These are phyloP conservation scores for Andrena bicolor DNA, from an alignment of 2,888 invertebrate species.

Conservation along the genomic window DNA sequence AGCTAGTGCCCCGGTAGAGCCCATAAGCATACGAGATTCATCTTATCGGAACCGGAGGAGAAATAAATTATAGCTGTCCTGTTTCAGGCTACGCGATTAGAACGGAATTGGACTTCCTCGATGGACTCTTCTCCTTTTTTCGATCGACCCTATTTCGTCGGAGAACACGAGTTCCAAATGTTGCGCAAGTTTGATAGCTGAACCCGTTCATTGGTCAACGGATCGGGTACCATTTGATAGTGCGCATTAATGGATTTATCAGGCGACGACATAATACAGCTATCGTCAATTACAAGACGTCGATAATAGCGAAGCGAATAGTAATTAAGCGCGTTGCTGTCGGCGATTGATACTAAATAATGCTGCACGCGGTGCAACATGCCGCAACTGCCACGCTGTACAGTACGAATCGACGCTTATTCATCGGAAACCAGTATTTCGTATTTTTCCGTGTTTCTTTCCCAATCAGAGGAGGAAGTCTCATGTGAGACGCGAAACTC, in stretches of 20 bases:
- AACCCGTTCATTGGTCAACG: not conserved
- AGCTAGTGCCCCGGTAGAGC: constrained; percentile 38
- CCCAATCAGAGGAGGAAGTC: constrained; percentile 2
- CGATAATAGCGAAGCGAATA: constrained; percentile 23
- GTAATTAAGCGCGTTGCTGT: constrained; percentile 43
- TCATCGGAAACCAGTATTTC: constrained; percentile 37
- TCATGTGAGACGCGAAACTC: not conserved
- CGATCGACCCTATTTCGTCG: constrained; percentile 19
- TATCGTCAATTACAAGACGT: constrained; percentile 24
- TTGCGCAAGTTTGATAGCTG: constrained; percentile 5
- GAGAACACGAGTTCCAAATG: not conserved
- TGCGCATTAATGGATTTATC: constrained; percentile 31
- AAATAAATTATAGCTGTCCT: constrained; percentile 66
- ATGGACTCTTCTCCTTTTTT: constrained; percentile 3
- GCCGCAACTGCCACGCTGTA: not conserved
- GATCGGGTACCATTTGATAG: not conserved
- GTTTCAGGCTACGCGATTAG: constrained; percentile 66
- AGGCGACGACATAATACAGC: constrained; percentile 15
- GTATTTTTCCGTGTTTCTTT: constrained; percentile 26
- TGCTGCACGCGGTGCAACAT: not conserved
- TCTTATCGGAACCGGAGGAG: constrained; percentile 70
- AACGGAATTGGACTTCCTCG: constrained; percentile 44
- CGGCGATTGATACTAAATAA: constrained; percentile 35
- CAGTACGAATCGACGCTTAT: constrained; percentile 24
- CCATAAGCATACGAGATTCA: constrained; percentile 70